Base-by-base conservation (phyloP, 2,113 vertebrate species). In the Myodes glareolus region DNA sequence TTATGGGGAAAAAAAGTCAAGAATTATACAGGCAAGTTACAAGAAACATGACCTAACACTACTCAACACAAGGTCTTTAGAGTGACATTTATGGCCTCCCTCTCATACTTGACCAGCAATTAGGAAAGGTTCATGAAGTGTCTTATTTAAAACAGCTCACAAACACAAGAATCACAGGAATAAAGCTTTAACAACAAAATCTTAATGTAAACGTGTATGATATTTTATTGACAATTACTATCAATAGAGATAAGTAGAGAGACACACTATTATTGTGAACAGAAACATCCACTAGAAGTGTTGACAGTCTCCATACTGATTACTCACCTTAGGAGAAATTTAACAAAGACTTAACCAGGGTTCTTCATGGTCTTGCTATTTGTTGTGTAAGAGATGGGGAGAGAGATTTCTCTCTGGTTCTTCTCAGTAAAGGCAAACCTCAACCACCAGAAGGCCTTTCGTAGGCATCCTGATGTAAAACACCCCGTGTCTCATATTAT, bases 1-100 rank as follows among this genome's bases (percentile, higher is more conserved):
- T 95, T 72, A 87, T 19, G 13, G 14, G 52, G 29, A 95, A 96
- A 39, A 95, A 96, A 90, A 77, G 14, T 7, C 33, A 78, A 63
- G 52, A 39, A 80, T 58, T 82, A 25, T 82, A 58, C 29, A 87
- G 73, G 45, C 31, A 70, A 89, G n/a, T 86, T 19, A 63, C 2
- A 70, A 92, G 25, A 80, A 93, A 70, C 31, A 75, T 27, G 77
- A n/a, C 21, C 21, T 81, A 50, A 21, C 36, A 12, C 31, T 77
- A 8, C 39, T 91, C 65, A 87, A n/a, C 36, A 67, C 3, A 21
- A 85, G 10, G n/a, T 45, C 25, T 27, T 2, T 9, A 21, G 21
- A 45, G 50, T 94, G 67, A 88, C 10, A 12, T 33, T 39, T 31
- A 36, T 67, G 47, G 5, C 72, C 68, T 76, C 92, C 77, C 61